phyloP scores from a whole-genome alignment of 2,113 vertebrate genomes.

The Petrocephalus zakoni region DNA sequence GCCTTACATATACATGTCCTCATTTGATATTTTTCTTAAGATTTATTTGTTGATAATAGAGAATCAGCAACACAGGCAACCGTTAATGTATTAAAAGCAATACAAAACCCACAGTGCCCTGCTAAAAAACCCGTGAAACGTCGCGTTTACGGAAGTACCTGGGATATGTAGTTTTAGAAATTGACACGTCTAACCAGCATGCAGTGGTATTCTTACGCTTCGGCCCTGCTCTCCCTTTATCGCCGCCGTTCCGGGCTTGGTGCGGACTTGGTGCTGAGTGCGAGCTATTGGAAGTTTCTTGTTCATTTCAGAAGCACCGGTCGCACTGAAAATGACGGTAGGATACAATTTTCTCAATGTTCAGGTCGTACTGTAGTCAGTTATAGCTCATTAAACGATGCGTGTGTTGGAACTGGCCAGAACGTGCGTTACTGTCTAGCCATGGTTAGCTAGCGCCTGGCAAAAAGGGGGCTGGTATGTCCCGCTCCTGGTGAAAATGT shows the following conservation, averaged over 20 bases:
- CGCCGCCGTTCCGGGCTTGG: neutral
- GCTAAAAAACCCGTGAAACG: neutral
- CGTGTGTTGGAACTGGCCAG: neutral
- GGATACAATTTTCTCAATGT: neutral
- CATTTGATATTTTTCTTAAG: too few relatives aligned
- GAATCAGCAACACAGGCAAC: neutral
- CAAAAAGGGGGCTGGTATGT: neutral
- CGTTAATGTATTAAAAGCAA: slow-evolving; percentile 26
- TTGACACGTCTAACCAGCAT: neutral
- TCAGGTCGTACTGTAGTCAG: neutral
- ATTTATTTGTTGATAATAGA: too few relatives aligned
- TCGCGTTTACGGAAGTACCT: neutral
- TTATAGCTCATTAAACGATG: neutral
- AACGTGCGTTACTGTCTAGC: neutral
- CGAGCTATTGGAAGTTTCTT: slow-evolving; percentile 9
- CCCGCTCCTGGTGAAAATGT: neutral
- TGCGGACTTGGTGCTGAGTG: neutral
- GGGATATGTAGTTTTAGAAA: neutral
- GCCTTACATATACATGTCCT: neutral
- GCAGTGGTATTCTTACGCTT: neutral
- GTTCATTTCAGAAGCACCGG: neutral
- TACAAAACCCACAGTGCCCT: slow-evolving; percentile 45
- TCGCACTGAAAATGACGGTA: slow-evolving; percentile 55
- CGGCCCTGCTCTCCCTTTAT: neutral
- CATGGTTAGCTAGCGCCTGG: neutral